phyloP scores from a whole-genome alignment of 2,888 invertebrate genomes.

The Magallana nippona region DNA sequence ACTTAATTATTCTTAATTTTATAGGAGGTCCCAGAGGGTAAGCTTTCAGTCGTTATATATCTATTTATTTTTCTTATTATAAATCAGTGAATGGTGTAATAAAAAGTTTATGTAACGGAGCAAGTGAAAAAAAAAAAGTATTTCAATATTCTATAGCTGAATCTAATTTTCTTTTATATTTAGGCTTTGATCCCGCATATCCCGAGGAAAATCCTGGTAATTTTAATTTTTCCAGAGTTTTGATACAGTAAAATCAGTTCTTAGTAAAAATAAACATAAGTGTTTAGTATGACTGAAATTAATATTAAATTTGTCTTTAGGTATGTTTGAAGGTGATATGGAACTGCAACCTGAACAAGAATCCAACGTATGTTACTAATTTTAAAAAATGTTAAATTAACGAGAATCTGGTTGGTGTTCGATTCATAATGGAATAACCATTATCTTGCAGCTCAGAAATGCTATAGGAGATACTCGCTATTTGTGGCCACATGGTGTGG shows the following conservation, averaged over 20 bases:
- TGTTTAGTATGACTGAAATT: background rate
- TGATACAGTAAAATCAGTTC: background rate
- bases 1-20: background rate
- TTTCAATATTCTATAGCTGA: background rate
- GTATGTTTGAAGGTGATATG: slow-evolving; percentile 67
- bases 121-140: too few relatives aligned
- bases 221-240: background rate
- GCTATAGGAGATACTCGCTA: slow-evolving; percentile 60
- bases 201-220: slow-evolving; percentile 42
- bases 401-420: background rate
- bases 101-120: too few relatives aligned
- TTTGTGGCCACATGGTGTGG: slow-evolving; percentile 68
- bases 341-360: slow-evolving; percentile 62
- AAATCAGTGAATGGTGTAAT: background rate
- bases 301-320: slow-evolving; percentile 41
- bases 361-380: slow-evolving; percentile 52
- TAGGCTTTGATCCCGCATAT: slow-evolving; percentile 32
- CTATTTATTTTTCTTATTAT: background rate
- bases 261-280: background rate
- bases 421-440: background rate
- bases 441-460: slow-evolving; percentile 64
- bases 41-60: background rate
- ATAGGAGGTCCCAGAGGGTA: slow-evolving; percentile 25
- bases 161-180: background rate
- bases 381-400: background rate